Evolutionary conservation across 2,113 vertebrate species (phyloP).

Genomic region (Carettochelys insculpta): DNA sequence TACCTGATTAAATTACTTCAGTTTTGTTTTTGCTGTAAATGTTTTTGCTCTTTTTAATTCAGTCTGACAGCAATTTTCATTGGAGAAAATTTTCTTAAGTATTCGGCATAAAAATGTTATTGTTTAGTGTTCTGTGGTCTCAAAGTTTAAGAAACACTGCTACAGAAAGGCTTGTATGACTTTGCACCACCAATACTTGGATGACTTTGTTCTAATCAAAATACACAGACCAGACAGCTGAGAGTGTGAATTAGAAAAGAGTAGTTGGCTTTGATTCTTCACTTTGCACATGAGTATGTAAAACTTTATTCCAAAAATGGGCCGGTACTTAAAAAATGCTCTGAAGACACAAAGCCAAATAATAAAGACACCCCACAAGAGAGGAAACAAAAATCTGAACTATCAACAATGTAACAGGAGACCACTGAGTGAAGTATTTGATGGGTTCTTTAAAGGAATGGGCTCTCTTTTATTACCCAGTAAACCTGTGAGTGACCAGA

Average conservation of each 20-base stretch:
- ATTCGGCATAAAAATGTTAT: too few relatives aligned
- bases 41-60: too few relatives aligned
- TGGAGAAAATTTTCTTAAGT: too few relatives aligned
- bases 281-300: background rate
- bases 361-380: background rate
- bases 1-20: too few relatives aligned
- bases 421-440: background rate
- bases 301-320: background rate
- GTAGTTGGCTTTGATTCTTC: background rate
- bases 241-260: background rate
- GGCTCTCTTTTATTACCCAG: slow-evolving; percentile 26
- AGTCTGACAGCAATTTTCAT: too few relatives aligned
- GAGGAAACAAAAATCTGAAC: background rate
- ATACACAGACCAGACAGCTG: background rate
- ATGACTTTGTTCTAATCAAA: background rate
- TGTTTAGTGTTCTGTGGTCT: too few relatives aligned
- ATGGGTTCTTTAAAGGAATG: slow-evolving; percentile 12
- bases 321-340: background rate
- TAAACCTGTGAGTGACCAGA: slow-evolving; percentile 22
- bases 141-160: too few relatives aligned
- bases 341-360: slow-evolving; percentile 1
- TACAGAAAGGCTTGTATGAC: background rate
- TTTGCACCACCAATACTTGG: background rate
- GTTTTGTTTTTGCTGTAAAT: too few relatives aligned
- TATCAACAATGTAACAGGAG: background rate